These are phyloP conservation scores for Hirtodrosophila duncani DNA, from an alignment of 2,888 invertebrate species.

Conservation along the genomic window DNA sequence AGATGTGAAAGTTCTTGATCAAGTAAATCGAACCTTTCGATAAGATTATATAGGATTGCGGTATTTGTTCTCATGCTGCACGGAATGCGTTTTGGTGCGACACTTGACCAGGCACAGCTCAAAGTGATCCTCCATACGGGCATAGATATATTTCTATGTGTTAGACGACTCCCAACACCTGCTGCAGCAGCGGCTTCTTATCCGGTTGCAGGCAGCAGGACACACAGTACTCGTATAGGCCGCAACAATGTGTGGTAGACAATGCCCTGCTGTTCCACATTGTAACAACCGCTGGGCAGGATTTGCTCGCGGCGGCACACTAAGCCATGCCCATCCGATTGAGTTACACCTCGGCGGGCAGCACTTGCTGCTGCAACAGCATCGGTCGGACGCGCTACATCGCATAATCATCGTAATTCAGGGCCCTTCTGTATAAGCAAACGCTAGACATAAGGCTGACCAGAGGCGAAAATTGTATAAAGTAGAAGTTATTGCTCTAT, in stretches of 20 bases:
- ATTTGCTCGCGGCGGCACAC: constrained; percentile 89
- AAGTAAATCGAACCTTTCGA: no score
- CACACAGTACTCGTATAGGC: constrained; percentile 94
- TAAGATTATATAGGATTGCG: no score
- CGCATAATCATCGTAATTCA: constrained; percentile 70
- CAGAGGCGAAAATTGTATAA: no score
- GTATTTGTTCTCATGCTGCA: constrained; percentile 91
- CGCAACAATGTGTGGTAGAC: constrained; percentile 90
- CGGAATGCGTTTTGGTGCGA: constrained; percentile 86
- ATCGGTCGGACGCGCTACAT: constrained; percentile 83
- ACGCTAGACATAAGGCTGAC: neutral
- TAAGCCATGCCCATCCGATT: constrained; percentile 91
- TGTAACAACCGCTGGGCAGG: constrained; percentile 90
- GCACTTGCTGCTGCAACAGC: constrained; percentile 80
- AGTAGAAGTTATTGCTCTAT: no score
- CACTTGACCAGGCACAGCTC: constrained; percentile 95
- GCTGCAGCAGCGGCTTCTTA: constrained; percentile 85
- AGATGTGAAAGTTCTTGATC: no score
- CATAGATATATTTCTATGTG: constrained; percentile 88
- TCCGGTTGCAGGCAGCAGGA: constrained; percentile 95
- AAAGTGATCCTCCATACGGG: constrained; percentile 91
- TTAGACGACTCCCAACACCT: constrained; percentile 86
- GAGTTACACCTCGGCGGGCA: constrained; percentile 78
- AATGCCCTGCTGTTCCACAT: constrained; percentile 82
- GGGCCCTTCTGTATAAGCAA: constrained; percentile 23